Evolutionary conservation across 2,113 vertebrate species (phyloP), one percentile per base, ranked within the genome.

Genomic region (Ptychochromis oligacanthus): DNA sequence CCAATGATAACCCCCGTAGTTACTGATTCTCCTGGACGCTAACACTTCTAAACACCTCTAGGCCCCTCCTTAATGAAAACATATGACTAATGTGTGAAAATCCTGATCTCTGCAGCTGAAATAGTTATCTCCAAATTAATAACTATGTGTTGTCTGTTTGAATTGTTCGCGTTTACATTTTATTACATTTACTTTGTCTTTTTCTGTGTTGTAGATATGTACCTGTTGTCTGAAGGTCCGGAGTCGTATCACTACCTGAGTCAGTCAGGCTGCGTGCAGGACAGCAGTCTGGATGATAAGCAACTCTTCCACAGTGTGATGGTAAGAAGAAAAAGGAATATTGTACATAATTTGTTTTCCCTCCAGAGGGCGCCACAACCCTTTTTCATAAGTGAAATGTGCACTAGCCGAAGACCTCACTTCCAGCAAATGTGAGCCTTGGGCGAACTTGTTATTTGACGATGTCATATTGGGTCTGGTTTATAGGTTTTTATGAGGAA

Each of bases 261-360:
- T 85, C 97, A 97, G 91, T 97, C 97, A 5, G 97, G 97, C 43
- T 97, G 97, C 49, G 80, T 96, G 84, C 92, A 94, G 65, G 96
- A 97, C 81, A 93, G 94, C 85, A 97, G 96, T 67, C 91, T 97
- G 84, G 96, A 97, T 80, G 97, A 98, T 64, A 80, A 89, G 77
- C 95, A 96, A 77, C 96, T 98, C 84, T 98, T 96, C 90, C 91
- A 94, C 81, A 97, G 97, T 67, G 97, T 98, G 74, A 97, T 97
- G 97, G 97, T 98, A 88, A 97, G 96, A 2, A 24, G 15, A 1
- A 40, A 46, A 26, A 6, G 58, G 6, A 4, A 7, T 2, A 2
- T 26, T 77, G 78, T 56, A 70, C 34, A 1, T 56, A 2, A 2
- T 54, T 54, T 28, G 15, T 60, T 74, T 52, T 3, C 36, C 77